These are phyloP conservation scores for Danio aesculapii DNA, from an alignment of 2,797 vertebrate species.

Conservation along the genomic window DNA sequence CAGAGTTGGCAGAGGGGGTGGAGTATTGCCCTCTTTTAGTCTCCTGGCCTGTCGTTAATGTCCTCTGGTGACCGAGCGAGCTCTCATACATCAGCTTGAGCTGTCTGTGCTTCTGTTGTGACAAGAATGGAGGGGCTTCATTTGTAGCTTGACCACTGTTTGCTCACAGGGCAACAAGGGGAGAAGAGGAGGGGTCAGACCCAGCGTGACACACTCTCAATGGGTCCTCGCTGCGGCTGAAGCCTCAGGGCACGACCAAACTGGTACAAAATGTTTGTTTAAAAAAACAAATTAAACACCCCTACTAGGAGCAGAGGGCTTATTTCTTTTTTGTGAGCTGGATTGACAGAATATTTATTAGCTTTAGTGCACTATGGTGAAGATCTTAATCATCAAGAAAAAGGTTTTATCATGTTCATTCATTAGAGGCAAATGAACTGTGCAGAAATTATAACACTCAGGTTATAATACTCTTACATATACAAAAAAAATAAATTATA, in stretches of 20 bases:
- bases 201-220: slow-evolving; percentile 53
- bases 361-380: neutral
- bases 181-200: slow-evolving; percentile 41
- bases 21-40: slow-evolving; percentile 15
- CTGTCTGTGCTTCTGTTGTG: slow-evolving; percentile 61
- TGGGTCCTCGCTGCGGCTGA: slow-evolving; percentile 43
- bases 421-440: neutral
- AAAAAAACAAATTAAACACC: slow-evolving; percentile 19
- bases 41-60: slow-evolving; percentile 59
- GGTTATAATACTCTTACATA: neutral
- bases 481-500: no score
- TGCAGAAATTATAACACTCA: neutral
- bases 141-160: slow-evolving; percentile 65
- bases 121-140: slow-evolving; percentile 62
- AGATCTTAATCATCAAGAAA: neutral
- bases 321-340: slow-evolving; percentile 17
- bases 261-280: slow-evolving; percentile 44
- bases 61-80: slow-evolving; percentile 56
- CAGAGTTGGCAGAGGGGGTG: neutral
- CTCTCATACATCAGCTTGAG: slow-evolving; percentile 62
- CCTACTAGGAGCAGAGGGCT: slow-evolving; percentile 18
- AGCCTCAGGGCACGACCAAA: neutral
- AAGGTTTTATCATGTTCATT: neutral
- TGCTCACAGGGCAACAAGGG: slow-evolving; percentile 61
- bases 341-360: slow-evolving; percentile 26